A percentile compares a stretch with the other conserved stretches of the same genome.
phyloP scores from a whole-genome alignment of 2,113 vertebrate genomes.

The Brachirus orientalis region DNA sequence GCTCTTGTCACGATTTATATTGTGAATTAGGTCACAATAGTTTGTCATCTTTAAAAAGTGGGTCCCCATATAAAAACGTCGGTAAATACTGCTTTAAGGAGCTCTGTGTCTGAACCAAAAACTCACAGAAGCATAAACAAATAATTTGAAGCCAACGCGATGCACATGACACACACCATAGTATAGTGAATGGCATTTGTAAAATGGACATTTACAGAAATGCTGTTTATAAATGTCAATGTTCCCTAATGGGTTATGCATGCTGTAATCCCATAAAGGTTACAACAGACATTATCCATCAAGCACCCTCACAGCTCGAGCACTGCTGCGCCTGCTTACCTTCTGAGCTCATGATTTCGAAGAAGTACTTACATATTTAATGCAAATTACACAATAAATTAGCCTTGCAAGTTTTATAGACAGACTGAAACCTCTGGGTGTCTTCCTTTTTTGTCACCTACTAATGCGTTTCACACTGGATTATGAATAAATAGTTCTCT shows the following conservation, averaged over 20 bases:
- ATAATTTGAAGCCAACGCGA: no score
- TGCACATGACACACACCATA: no score
- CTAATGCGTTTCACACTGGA: background rate
- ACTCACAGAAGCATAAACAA: background rate
- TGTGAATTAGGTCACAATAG: no score
- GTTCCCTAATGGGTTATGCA: slow-evolving; percentile 28
- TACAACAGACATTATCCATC: slow-evolving; percentile 25
- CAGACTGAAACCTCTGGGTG: background rate
- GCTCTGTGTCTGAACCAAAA: slow-evolving; percentile 13
- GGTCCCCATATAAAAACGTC: no score
- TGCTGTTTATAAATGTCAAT: slow-evolving; percentile 24
- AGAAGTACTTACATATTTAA: slow-evolving; percentile 23
- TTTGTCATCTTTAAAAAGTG: no score
- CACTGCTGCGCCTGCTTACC: slow-evolving; percentile 9
- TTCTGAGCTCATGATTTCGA: background rate
- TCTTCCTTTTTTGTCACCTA: background rate
- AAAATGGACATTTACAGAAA: background rate
- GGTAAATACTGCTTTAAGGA: background rate
- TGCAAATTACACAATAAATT: slow-evolving; percentile 21
- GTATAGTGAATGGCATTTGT: slow-evolving; percentile 16
- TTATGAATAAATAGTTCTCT: slow-evolving; percentile 1
- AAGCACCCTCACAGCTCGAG: background rate
- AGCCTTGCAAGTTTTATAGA: slow-evolving; percentile 7
- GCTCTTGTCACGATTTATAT: no score
- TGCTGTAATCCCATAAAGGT: slow-evolving; percentile 38